phyloP scores from a whole-genome alignment of 2,797 vertebrate species.

The Xenentodon cancila region DNA sequence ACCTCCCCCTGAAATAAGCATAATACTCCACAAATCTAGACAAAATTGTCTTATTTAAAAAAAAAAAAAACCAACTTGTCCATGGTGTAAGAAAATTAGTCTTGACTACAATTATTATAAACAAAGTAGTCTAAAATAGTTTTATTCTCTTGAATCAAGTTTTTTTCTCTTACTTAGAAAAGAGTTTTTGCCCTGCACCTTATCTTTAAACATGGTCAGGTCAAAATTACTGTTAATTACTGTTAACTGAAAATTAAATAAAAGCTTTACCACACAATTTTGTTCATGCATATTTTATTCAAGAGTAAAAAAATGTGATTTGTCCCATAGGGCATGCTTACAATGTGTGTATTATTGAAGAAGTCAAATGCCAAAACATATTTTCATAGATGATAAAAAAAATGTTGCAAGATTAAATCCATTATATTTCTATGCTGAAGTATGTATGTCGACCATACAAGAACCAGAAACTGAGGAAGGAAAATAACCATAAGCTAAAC shows the following conservation, averaged over 20 bases:
- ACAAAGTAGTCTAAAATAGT: too few species aligned
- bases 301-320: slow-evolving; percentile 91
- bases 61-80: too few species aligned
- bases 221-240: too few species aligned
- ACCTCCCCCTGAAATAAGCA: too few species aligned
- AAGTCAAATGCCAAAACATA: slow-evolving; percentile 88
- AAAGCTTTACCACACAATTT: slow-evolving; percentile 51
- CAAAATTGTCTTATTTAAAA: too few species aligned
- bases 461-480: slow-evolving; percentile 83
- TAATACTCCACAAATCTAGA: too few species aligned
- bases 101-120: too few species aligned
- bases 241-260: not conserved
- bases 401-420: slow-evolving; percentile 85
- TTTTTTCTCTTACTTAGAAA: too few species aligned
- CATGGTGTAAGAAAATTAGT: too few species aligned
- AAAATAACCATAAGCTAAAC: slow-evolving; percentile 83
- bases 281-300: slow-evolving; percentile 93
- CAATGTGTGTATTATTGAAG: slow-evolving; percentile 87
- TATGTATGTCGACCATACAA: slow-evolving; percentile 87
- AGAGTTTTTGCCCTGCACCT: too few species aligned
- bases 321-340: slow-evolving; percentile 92
- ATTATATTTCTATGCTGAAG: slow-evolving; percentile 84
- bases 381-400: slow-evolving; percentile 85
- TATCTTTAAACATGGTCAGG: too few species aligned
- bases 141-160: too few species aligned